phyloP scores from a whole-genome alignment of 2,797 vertebrate species.

The Paedocypris micromegethes region DNA sequence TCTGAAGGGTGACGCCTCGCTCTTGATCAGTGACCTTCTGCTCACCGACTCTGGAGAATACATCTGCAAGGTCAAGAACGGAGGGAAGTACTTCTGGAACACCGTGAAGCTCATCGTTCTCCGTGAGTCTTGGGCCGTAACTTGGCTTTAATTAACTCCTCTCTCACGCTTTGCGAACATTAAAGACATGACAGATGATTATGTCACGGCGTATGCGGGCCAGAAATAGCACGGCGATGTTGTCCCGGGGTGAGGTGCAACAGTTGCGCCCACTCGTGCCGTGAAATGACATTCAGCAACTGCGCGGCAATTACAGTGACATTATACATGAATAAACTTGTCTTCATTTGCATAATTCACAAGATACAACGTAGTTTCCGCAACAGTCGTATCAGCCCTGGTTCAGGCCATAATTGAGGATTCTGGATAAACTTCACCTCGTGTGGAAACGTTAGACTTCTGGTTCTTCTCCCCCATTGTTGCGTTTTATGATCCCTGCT shows the following conservation, averaged over 20 bases:
- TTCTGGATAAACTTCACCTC: background rate
- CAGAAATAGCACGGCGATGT: constrained; percentile 33
- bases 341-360: background rate
- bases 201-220: constrained; percentile 15
- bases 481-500: constrained; percentile 5
- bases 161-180: constrained; percentile 9
- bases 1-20: constrained; percentile 81
- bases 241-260: constrained; percentile 5
- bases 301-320: constrained; percentile 8
- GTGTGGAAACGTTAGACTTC: constrained; percentile 4
- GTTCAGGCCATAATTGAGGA: background rate
- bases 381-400: background rate
- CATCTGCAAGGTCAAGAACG: constrained; percentile 90
- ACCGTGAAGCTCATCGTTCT: constrained; percentile 81
- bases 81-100: constrained; percentile 81
- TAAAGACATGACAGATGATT: constrained; percentile 34
- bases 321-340: background rate
- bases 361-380: background rate
- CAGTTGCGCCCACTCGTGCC: constrained; percentile 1
- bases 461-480: background rate
- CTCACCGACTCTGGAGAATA: constrained; percentile 84
- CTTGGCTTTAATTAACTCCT: constrained; percentile 27
- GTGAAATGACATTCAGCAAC: constrained; percentile 29
- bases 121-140: constrained; percentile 62
- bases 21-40: constrained; percentile 80